A percentile compares a stretch with the other conserved stretches of the same genome.
Conservation (phyloP, 2,888 invertebrate species). For the Drosophila paranaensis region DNA sequence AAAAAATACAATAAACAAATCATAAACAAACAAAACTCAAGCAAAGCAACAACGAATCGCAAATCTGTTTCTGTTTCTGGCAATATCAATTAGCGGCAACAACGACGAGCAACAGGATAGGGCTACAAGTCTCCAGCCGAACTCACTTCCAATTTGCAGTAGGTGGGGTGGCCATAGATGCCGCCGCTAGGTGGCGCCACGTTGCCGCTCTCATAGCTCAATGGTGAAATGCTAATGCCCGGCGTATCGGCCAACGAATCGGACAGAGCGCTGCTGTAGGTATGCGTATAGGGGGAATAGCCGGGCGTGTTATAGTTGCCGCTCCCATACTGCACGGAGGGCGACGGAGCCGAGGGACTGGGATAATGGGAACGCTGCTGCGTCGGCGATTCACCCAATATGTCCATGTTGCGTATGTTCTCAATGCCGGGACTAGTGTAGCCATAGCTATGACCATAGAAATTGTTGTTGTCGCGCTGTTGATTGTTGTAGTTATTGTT, state of each 20-base stretch:
- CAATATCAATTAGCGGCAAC: constrained; percentile 43
- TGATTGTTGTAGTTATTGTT: constrained; percentile 3
- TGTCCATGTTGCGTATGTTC: constrained; percentile 74
- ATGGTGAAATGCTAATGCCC: constrained; percentile 74
- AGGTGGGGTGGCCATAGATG: constrained; percentile 22
- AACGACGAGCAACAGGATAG: constrained; percentile 3
- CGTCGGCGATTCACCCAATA: constrained; percentile 37
- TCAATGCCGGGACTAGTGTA: constrained; percentile 68
- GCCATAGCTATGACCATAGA: constrained; percentile 30
- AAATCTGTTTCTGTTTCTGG: constrained; percentile 39
- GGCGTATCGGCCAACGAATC: constrained; percentile 81
- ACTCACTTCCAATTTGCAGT: constrained; percentile 83
- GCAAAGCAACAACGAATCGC: constrained; percentile 51
- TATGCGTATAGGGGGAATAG: constrained; percentile 59
- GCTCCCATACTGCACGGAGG: constrained; percentile 30
- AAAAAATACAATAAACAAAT: not conserved
- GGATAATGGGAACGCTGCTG: constrained; percentile 46
- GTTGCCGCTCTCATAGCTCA: constrained; percentile 43
- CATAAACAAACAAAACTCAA: constrained; percentile 33
- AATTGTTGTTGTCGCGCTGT: constrained; percentile 42
- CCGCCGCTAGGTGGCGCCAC: constrained; percentile 21
- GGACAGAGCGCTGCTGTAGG: constrained; percentile 76
- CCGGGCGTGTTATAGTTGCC: constrained; percentile 44
- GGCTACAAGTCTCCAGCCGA: constrained; percentile 35
- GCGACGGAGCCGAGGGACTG: constrained; percentile 52